These are phyloP conservation scores for Discoglossus pictus DNA, from an alignment of 2,797 vertebrate genomes.

Conservation along the genomic window DNA sequence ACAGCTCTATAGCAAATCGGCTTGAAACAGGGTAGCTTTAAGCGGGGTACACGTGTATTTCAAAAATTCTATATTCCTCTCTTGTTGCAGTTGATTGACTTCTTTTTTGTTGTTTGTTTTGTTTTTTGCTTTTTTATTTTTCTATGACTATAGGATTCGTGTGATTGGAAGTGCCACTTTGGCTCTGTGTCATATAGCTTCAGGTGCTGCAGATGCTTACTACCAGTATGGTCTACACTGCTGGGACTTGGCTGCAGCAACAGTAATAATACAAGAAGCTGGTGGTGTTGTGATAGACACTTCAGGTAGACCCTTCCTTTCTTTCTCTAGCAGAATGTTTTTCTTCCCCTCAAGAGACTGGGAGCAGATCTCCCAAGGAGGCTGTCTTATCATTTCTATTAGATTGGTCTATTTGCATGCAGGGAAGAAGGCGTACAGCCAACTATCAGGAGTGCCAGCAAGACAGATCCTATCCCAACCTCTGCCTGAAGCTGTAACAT, in stretches of 20 bases:
- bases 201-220: conserved; percentile 78
- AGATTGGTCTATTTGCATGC: too few species aligned
- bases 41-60: too few species aligned
- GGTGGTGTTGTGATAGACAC: conserved; percentile 83
- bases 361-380: too few species aligned
- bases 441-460: too few species aligned
- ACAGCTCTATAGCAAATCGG: too few species aligned
- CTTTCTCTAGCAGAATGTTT: not conserved
- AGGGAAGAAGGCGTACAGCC: too few species aligned
- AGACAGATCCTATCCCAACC: too few species aligned
- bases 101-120: not conserved
- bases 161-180: conserved; percentile 84
- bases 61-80: too few species aligned
- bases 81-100: too few species aligned
- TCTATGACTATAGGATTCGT: conserved; percentile 67
- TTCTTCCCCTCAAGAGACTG: not conserved
- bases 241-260: conserved; percentile 83
- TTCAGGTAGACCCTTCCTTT: conserved; percentile 69
- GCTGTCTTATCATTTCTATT: too few species aligned
- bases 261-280: conserved; percentile 81
- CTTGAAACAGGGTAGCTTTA: too few species aligned
- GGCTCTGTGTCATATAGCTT: conserved; percentile 75
- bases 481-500: too few species aligned
- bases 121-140: not conserved
- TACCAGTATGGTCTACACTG: conserved; percentile 86